Conservation (phyloP, 2,113 vertebrate genomes). For the Gambusia affinis region DNA sequence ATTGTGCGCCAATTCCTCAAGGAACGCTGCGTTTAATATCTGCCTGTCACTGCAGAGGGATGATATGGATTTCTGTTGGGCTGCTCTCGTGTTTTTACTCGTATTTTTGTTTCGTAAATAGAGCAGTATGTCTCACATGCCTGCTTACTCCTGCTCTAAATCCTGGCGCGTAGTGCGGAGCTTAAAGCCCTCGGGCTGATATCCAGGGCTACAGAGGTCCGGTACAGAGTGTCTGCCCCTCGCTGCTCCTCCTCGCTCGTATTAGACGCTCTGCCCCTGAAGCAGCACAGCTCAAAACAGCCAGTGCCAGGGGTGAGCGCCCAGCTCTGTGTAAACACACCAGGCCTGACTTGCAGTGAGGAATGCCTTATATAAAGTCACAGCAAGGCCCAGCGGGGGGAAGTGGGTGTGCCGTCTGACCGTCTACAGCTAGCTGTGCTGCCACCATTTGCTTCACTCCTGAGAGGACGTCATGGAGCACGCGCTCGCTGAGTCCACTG, state of each 20-base stretch:
- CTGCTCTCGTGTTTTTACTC: slow-evolving; percentile 19
- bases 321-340: slow-evolving; percentile 82
- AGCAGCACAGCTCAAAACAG: slow-evolving; percentile 49
- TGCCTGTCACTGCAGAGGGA: slow-evolving; percentile 39
- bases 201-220: slow-evolving; percentile 80
- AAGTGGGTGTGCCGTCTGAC: slow-evolving; percentile 76
- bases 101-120: slow-evolving; percentile 54
- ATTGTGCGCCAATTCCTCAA: not conserved
- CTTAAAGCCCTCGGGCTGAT: slow-evolving; percentile 73
- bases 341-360: slow-evolving; percentile 79
- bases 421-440: slow-evolving; percentile 62
- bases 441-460: slow-evolving; percentile 76
- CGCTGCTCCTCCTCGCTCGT: slow-evolving; percentile 67
- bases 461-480: slow-evolving; percentile 74
- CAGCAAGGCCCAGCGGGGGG: slow-evolving; percentile 76
- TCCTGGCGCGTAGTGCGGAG: slow-evolving; percentile 51
- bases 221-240: slow-evolving; percentile 72
- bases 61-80: slow-evolving; percentile 5
- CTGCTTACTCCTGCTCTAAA: slow-evolving; percentile 35
- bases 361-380: slow-evolving; percentile 83
- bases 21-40: slow-evolving; percentile 5
- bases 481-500: slow-evolving; percentile 53
- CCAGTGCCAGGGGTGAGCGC: slow-evolving; percentile 77
- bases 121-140: slow-evolving; percentile 24
- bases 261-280: slow-evolving; percentile 80